These are phyloP conservation scores for Drosophila prostipennis DNA, from an alignment of 2,888 invertebrate species.

Conservation along the genomic window DNA sequence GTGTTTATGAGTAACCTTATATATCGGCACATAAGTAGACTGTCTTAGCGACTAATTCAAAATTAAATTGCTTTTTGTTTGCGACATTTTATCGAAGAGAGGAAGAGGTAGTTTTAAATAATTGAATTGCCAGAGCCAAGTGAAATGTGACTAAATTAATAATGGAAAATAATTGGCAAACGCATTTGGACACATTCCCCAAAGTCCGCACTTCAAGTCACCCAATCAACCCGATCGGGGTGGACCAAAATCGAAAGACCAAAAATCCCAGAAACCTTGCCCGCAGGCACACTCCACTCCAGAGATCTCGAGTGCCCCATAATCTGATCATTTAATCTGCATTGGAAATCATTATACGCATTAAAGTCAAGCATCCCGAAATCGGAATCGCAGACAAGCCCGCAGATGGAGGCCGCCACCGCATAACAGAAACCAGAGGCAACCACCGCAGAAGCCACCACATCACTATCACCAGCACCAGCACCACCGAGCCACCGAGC, in stretches of 20 bases:
- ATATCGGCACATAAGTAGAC: conserved; percentile 13
- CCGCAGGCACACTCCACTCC: conserved; percentile 28
- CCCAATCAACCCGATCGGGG: conserved; percentile 9
- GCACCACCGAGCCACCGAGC: conserved; percentile 1
- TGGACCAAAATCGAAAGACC: background rate
- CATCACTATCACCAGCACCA: background rate
- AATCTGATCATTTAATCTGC: conserved; percentile 77
- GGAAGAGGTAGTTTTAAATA: conserved; percentile 21
- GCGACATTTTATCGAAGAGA: conserved; percentile 12
- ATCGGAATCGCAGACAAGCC: conserved; percentile 30
- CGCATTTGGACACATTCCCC: background rate
- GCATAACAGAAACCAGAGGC: conserved; percentile 20
- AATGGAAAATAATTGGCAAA: conserved; percentile 28
- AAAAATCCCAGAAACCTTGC: conserved; percentile 1
- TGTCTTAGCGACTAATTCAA: conserved; percentile 46
- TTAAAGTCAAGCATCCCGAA: conserved; percentile 64
- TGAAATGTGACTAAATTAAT: conserved; percentile 25
- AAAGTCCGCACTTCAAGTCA: background rate
- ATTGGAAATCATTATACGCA: conserved; percentile 75
- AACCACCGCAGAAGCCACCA: conserved; percentile 37
- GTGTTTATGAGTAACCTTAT: conserved; percentile 1
- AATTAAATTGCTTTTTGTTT: conserved; percentile 50
- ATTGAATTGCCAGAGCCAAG: conserved; percentile 30
- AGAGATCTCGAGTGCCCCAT: conserved; percentile 56
- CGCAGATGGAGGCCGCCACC: conserved; percentile 28